Conservation (phyloP, 2,888 invertebrate genomes). For the Mesoligia furuncula region DNA sequence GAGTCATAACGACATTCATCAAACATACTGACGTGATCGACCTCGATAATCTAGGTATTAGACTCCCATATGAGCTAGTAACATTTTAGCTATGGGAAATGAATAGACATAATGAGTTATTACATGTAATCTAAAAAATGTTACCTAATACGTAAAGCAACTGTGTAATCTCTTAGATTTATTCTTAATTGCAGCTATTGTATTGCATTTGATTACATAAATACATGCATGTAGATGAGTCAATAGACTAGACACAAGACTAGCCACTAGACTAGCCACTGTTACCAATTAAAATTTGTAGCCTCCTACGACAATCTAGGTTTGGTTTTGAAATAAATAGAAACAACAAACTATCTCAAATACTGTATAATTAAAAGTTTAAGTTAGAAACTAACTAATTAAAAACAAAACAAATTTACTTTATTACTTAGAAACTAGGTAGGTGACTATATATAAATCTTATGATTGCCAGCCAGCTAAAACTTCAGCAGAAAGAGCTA, state of each 20-base stretch:
- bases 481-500: too few species aligned
- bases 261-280: too few species aligned
- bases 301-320: too few species aligned
- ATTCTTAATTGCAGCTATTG: slow-evolving; percentile 30
- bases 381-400: too few species aligned
- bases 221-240: slow-evolving; percentile 11
- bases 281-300: too few species aligned
- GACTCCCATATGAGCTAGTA: slow-evolving; percentile 30
- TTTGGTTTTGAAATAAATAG: too few species aligned
- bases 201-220: slow-evolving; percentile 30
- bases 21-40: slow-evolving; percentile 34
- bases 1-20: slow-evolving; percentile 37
- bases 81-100: slow-evolving; percentile 52
- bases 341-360: too few species aligned
- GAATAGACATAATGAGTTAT: slow-evolving; percentile 22
- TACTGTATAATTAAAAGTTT: too few species aligned
- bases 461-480: too few species aligned
- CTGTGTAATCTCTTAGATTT: slow-evolving; percentile 33
- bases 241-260: slow-evolving; percentile 19
- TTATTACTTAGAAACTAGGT: too few species aligned
- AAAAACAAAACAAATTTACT: too few species aligned
- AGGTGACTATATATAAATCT: too few species aligned
- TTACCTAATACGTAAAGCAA: slow-evolving; percentile 25
- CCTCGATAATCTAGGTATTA: slow-evolving; percentile 34
- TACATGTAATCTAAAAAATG: slow-evolving; percentile 28